phyloP scores from a whole-genome alignment of 2,113 vertebrate genomes.

The Jacana jacana region DNA sequence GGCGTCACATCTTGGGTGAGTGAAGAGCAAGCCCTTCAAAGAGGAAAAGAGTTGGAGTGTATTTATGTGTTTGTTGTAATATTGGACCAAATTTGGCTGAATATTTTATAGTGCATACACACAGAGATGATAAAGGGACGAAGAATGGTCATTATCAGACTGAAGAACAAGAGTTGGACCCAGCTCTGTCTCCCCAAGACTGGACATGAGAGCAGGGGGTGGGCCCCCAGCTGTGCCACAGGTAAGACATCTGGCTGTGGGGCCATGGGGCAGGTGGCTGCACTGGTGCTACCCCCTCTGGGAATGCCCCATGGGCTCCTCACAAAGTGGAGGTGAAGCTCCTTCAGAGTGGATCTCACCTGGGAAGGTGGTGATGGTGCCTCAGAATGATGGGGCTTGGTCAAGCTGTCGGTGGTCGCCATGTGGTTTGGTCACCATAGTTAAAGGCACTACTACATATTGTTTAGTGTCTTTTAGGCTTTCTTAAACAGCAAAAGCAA shows the following conservation, averaged over 20 bases:
- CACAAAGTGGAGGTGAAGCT: not conserved
- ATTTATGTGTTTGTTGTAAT: not conserved
- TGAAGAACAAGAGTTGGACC: not conserved
- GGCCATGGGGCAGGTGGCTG: not conserved
- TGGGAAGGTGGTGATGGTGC: not conserved
- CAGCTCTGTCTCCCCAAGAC: too few relatives aligned
- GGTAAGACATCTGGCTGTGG: not conserved
- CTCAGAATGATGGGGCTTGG: not conserved
- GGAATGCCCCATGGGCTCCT: not conserved
- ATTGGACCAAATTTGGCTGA: not conserved
- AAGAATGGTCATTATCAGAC: not conserved
- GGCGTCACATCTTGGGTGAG: rapidly evolving
- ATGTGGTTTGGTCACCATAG: rapidly evolving
- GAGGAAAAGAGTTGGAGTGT: not conserved
- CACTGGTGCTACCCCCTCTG: too few relatives aligned
- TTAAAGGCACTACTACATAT: not conserved
- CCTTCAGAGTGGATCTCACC: rapidly evolving
- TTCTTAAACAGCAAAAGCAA: not conserved
- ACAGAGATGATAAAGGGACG: not conserved
- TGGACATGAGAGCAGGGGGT: not conserved
- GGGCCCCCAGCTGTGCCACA: not conserved
- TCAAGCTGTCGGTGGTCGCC: too few relatives aligned
- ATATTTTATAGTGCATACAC: not conserved
- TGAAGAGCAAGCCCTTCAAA: not conserved
- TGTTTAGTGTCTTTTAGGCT: too few relatives aligned